Percentiles rank a stretch among this genome's conserved stretches.
Conservation (phyloP, 2,797 vertebrate genomes). For the Distichodus sexfasciatus region DNA sequence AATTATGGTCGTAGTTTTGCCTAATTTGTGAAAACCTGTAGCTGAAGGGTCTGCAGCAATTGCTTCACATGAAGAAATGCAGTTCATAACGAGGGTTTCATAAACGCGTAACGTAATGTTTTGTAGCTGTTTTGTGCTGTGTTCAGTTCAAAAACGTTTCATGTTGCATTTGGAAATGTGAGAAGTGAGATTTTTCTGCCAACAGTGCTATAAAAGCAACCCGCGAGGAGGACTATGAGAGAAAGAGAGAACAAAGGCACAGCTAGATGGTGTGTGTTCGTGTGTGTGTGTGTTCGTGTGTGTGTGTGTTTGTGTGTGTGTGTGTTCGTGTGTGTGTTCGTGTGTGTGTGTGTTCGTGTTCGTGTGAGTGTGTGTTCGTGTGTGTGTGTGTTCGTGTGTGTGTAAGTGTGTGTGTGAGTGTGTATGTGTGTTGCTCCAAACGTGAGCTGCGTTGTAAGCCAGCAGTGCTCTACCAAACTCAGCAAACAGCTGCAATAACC, state of each 20-base stretch:
- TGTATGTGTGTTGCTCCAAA: not conserved
- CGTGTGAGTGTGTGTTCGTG: constrained; percentile 1
- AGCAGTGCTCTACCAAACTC: not conserved
- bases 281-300: not conserved
- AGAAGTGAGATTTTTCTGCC: not conserved
- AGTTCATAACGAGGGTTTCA: too few species aligned
- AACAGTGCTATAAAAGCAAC: not conserved
- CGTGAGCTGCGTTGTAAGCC: not conserved
- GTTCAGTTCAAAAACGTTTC: too few species aligned
- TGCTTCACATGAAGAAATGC: too few species aligned
- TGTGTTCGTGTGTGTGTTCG: not conserved
- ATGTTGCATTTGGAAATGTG: too few species aligned
- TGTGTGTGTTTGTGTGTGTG: not conserved
- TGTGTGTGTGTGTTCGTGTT: not conserved
- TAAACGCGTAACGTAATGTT: too few species aligned
- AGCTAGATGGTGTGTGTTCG: constrained; percentile 17
- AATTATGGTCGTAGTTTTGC: too few species aligned
- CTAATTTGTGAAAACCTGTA: too few species aligned
- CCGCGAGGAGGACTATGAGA: not conserved
- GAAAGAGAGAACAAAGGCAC: not conserved
- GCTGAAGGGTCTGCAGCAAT: too few species aligned
- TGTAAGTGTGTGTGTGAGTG: constrained; percentile 4
- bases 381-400: too few species aligned
- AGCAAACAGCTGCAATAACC: not conserved
- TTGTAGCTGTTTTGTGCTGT: too few species aligned